Base-by-base conservation (phyloP, 2,797 vertebrate species). In the Pelobates cultripes region DNA sequence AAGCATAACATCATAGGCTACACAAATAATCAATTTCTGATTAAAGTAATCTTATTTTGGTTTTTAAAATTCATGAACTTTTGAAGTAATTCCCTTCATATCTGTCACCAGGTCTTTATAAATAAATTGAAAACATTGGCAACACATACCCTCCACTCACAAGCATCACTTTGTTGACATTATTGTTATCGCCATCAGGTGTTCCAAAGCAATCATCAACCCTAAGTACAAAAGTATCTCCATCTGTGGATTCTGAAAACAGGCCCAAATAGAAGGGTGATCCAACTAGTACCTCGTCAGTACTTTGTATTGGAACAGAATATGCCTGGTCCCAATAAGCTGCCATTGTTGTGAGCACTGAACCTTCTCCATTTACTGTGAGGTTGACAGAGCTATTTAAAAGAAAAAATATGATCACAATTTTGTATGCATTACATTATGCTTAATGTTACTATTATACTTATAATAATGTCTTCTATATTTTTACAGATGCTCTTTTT, bases 321-420 rank as follows among this genome's bases (percentile, higher is more conserved):
- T 78, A 83, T 60, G 63, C 41, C 47, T 5, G 2, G 51, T 78
- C 76, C 63, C 42, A 78, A 47, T 83, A 83, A 51, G 81, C 81
- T 8, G 70, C 14, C 81, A 83, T 83, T 43, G 47, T 78, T 42
- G 76, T 73, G 13, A 43, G 0, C 7, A 63, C 17, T 61, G 76
- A 69, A 43, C 81, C 81, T 41, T 61, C 61, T 2, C 81, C 81
- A 72, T 28, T 70, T 45, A 67, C 41, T 14, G 75, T 74, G 13
- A 83, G 64, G 64, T 83, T 83, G 28, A 83, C 81, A 47, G 81
- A 7, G 64, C 81, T 83, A 64, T 57, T 10, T 51, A 43, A 73
- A 17, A 44, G 57, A 66, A n/a, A 14, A 68, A 14, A 44, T 14
- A 64, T 6, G 47, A 51, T 51, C 5, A 51, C 5, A 6, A 51